A percentile compares a stretch with the other conserved stretches of the same genome.
phyloP scores from a whole-genome alignment of 2,113 vertebrate genomes.

The Eubucco bourcierii region DNA sequence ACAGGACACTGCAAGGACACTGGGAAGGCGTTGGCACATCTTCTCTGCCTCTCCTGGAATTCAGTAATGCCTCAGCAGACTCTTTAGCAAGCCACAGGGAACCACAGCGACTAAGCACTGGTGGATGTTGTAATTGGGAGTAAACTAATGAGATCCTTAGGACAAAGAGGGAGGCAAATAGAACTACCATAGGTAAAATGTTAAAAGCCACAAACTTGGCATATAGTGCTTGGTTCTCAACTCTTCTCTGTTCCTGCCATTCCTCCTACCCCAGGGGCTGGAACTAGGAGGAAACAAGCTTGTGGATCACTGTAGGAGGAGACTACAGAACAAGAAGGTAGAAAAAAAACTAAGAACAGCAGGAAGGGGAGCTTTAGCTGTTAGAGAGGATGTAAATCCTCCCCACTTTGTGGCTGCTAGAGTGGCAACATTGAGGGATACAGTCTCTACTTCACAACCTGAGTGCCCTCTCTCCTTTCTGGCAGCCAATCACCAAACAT shows the following conservation, averaged over 20 bases:
- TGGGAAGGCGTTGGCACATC: background rate
- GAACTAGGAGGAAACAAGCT: background rate
- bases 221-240: background rate
- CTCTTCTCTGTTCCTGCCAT: background rate
- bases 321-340: background rate
- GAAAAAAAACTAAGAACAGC: background rate
- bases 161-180: background rate
- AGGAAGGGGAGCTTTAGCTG: background rate
- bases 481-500: background rate
- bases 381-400: background rate
- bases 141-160: background rate
- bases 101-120: background rate
- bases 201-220: background rate
- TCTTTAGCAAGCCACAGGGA: background rate
- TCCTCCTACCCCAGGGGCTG: background rate
- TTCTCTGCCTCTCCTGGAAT: background rate
- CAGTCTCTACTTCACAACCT: background rate
- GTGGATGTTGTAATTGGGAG: background rate
- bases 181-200: background rate
- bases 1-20: background rate
- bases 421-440: background rate
- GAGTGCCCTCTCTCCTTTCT: background rate
- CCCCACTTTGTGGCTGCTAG: background rate
- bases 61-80: background rate
- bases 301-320: background rate